phyloP scores from a whole-genome alignment of 2,888 invertebrate genomes.

The Phyllotreta striolata region DNA sequence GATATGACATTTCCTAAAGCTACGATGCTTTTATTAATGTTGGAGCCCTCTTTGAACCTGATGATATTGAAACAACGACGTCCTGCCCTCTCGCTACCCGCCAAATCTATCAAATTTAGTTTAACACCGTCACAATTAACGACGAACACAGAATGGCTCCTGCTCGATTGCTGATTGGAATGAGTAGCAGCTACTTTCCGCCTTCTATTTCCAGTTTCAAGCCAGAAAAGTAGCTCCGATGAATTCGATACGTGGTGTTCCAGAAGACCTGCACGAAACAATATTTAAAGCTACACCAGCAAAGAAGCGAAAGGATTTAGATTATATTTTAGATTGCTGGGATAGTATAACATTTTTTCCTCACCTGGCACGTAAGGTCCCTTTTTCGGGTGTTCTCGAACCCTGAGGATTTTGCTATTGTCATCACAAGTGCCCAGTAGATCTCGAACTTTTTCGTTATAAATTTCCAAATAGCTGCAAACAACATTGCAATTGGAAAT shows the following conservation, averaged over 20 bases:
- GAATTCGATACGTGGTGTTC: slow-evolving; percentile 68
- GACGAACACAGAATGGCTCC: slow-evolving; percentile 78
- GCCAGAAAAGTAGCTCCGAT: slow-evolving; percentile 66
- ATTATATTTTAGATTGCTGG: background rate
- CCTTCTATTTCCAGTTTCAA: slow-evolving; percentile 68
- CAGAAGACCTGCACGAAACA: slow-evolving; percentile 66
- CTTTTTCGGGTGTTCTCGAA: slow-evolving; percentile 79
- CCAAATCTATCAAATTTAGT: slow-evolving; percentile 70
- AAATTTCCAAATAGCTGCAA: slow-evolving; percentile 69
- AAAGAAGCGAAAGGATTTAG: slow-evolving; percentile 2
- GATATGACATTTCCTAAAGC: slow-evolving; percentile 85
- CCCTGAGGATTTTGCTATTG: slow-evolving; percentile 63
- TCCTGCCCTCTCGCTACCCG: slow-evolving; percentile 74
- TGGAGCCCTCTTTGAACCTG: slow-evolving; percentile 70
- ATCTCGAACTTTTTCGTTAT: slow-evolving; percentile 77
- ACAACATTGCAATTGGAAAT: no score
- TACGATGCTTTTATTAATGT: slow-evolving; percentile 82
- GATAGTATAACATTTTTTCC: no score
- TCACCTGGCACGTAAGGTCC: slow-evolving; percentile 85
- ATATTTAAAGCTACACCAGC: no score
- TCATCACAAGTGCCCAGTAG: slow-evolving; percentile 61
- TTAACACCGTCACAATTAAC: slow-evolving; percentile 71
- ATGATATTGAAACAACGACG: slow-evolving; percentile 60
- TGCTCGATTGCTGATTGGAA: slow-evolving; percentile 74
- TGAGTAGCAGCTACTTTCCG: slow-evolving; percentile 76